phyloP scores from a whole-genome alignment of 64 coral and sea anemone genomes.

The Pachyseris speciosa region DNA sequence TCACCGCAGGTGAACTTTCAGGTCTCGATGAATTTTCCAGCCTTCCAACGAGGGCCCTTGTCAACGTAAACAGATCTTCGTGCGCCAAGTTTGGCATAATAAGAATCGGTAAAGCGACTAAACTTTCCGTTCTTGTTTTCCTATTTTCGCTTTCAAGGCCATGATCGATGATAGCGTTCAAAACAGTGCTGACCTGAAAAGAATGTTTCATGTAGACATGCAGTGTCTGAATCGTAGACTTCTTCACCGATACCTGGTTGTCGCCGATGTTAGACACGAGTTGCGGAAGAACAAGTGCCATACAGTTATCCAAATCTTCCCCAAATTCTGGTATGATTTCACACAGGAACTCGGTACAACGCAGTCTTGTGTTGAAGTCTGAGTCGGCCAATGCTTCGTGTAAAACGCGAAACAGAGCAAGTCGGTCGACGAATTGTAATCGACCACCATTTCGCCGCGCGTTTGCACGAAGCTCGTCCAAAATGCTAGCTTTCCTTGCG shows the following conservation, averaged over 20 bases:
- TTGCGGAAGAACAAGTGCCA: slow-evolving; percentile 92
- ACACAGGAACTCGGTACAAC: slow-evolving; percentile 93
- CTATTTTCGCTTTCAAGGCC: slow-evolving; percentile 96
- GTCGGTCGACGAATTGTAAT: slow-evolving; percentile 93
- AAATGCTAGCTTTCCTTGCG: slow-evolving; percentile 82
- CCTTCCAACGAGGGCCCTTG: slow-evolving; percentile 85
- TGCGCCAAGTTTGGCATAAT: slow-evolving; percentile 97
- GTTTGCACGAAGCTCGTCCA: slow-evolving; percentile 79
- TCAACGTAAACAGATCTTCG: slow-evolving; percentile 97
- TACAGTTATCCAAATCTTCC: slow-evolving; percentile 89
- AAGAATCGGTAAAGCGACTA: slow-evolving; percentile 96
- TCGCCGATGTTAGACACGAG: slow-evolving; percentile 92
- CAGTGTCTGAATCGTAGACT: slow-evolving; percentile 96
- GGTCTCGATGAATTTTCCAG: slow-evolving; percentile 83
- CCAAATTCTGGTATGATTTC: slow-evolving; percentile 96
- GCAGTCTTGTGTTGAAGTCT: slow-evolving; percentile 83
- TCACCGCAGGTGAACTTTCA: slow-evolving; percentile 87
- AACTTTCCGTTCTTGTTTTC: slow-evolving; percentile 92
- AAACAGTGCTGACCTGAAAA: slow-evolving; percentile 77
- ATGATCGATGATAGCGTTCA: slow-evolving; percentile 94
- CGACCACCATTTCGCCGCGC: slow-evolving; percentile 96
- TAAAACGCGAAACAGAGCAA: slow-evolving; percentile 91
- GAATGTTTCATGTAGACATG: slow-evolving; percentile 99
- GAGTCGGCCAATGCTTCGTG: slow-evolving; percentile 83
- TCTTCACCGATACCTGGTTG: slow-evolving; percentile 90